These are phyloP conservation scores for Sminthopsis crassicaudata DNA, from an alignment of 2,113 vertebrate species.

Conservation along the genomic window DNA sequence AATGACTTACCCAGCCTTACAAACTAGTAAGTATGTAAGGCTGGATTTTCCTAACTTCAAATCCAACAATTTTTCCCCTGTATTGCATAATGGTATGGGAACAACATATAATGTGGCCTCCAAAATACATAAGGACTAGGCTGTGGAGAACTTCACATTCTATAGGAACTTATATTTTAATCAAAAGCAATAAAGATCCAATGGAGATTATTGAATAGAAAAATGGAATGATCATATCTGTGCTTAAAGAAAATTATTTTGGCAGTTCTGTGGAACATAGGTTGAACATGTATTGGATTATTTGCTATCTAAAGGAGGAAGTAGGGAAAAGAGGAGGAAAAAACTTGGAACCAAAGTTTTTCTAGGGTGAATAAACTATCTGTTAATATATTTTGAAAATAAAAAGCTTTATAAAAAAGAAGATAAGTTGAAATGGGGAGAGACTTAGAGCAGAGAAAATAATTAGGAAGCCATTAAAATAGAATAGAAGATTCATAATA, in stretches of 20 bases:
- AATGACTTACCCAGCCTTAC: too few species aligned
- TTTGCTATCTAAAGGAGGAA: too few species aligned
- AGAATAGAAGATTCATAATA: neutral
- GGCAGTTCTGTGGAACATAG: neutral
- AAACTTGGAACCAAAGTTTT: too few species aligned
- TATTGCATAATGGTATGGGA: neutral
- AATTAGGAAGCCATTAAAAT: neutral
- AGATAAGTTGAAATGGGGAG: neutral
- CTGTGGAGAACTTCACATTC: neutral
- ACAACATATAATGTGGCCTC: neutral
- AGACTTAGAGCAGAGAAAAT: neutral
- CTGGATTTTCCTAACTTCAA: neutral
- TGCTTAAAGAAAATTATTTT: neutral
- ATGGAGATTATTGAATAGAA: neutral
- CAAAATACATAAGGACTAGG: neutral
- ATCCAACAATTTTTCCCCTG: neutral
- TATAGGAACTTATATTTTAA: neutral
- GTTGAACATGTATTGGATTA: too few species aligned
- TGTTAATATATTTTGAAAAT: too few species aligned
- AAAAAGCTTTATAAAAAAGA: too few species aligned
- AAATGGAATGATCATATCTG: neutral
- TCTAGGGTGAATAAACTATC: too few species aligned
- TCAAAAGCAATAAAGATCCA: neutral
- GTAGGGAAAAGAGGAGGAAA: too few species aligned
- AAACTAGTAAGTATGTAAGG: too few species aligned